A percentile compares a stretch with the other conserved stretches of the same genome.
Conservation (phyloP, 2,797 vertebrate species). For the Pterois miles region DNA sequence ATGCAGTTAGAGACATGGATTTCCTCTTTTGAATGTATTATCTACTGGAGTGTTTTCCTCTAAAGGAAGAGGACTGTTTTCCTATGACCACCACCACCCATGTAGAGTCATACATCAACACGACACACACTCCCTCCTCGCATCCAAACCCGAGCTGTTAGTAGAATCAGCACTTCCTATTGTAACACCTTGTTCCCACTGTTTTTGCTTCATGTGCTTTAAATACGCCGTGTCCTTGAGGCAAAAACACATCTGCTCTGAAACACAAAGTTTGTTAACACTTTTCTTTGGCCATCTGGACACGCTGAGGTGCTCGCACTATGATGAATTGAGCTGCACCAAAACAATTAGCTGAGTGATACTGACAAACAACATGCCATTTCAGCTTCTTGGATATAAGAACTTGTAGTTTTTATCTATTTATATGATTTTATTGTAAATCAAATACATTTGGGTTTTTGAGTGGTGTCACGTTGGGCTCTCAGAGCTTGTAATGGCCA, state of each 20-base stretch:
- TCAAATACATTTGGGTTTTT: background rate
- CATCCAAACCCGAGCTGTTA: background rate
- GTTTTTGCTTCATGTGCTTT: background rate
- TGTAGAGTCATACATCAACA: conserved; percentile 9
- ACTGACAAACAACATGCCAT: background rate
- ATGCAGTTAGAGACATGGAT: background rate
- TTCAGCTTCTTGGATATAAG: background rate
- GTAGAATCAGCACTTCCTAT: conserved; percentile 40
- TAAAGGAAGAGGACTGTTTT: background rate
- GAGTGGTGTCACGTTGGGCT: background rate
- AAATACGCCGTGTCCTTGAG: conserved; percentile 20
- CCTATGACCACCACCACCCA: background rate
- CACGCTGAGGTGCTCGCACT: background rate
- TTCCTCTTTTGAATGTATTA: background rate
- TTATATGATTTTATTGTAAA: background rate
- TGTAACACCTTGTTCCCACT: background rate
- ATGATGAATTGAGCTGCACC: background rate
- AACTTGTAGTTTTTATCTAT: background rate
- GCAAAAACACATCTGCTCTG: conserved; percentile 15
- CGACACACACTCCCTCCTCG: background rate
- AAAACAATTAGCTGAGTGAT: background rate
- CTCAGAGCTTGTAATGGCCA: background rate
- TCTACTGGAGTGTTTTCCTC: background rate
- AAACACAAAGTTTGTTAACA: conserved; percentile 17
- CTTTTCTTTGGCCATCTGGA: conserved; percentile 32